phyloP scores from a whole-genome alignment of 2,797 vertebrate species.

The Muraenolepis orangiensis region DNA sequence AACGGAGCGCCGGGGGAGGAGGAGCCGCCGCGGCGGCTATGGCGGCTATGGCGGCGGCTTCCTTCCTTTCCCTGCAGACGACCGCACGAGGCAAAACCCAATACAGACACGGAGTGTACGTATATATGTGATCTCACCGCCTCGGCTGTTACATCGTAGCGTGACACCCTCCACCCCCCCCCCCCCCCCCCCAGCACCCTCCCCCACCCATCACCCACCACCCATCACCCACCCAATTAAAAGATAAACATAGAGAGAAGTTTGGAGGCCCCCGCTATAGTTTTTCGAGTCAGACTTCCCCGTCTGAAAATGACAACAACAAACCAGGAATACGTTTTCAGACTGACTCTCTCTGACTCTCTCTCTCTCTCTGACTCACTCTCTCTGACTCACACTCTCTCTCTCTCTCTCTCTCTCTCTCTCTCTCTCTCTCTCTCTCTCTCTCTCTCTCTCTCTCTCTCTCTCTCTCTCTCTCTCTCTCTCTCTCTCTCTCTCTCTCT shows the following conservation, averaged over 20 bases:
- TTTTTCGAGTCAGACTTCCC: background rate
- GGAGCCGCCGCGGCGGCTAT: too few relatives aligned
- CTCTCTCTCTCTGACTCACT: background rate
- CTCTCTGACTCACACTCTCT: too few relatives aligned
- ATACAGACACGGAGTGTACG: slow-evolving; percentile 20
- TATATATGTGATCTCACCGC: slow-evolving; percentile 28
- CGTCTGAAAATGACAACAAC: background rate
- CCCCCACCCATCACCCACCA: slow-evolving; percentile 9
- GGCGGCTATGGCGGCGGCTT: too few relatives aligned
- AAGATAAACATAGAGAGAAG: slow-evolving; percentile 11
- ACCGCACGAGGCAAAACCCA: slow-evolving; percentile 14
- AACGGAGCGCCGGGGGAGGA: background rate
- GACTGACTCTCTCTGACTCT: background rate
- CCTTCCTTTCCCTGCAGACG: too few relatives aligned
- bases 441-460: background rate
- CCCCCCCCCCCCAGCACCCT: background rate
- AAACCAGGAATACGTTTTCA: background rate
- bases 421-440: background rate
- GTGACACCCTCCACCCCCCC: slow-evolving; percentile 25
- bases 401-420: too few relatives aligned
- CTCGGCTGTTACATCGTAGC: slow-evolving; percentile 22
- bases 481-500: background rate
- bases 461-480: background rate
- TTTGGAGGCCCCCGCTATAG: background rate
- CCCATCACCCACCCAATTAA: slow-evolving; percentile 3